phyloP scores from a whole-genome alignment of 2,888 invertebrate genomes.

The Metellina segmentata region DNA sequence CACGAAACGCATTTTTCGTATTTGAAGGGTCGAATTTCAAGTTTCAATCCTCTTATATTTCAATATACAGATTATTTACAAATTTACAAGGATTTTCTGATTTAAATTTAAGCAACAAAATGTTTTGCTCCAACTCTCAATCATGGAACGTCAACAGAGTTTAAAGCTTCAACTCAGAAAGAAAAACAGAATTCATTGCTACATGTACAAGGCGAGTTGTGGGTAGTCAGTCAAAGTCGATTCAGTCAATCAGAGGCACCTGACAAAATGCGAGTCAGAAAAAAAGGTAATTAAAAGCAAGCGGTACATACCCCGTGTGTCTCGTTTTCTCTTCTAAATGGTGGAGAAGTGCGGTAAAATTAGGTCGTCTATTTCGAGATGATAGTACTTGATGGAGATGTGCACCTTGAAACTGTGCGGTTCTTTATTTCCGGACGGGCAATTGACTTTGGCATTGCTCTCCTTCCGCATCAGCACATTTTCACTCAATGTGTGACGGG shows the following conservation, averaged over 20 bases:
- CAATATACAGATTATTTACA: no score
- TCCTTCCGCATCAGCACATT: constrained; percentile 25
- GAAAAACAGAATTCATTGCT: no score
- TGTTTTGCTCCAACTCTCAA: no score
- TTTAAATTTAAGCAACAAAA: no score
- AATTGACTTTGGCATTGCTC: constrained; percentile 50
- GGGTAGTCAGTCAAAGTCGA: background rate
- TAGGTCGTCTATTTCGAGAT: constrained; percentile 28
- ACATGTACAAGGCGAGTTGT: no score
- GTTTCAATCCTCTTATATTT: no score
- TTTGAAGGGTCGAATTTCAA: no score
- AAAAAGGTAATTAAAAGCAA: background rate
- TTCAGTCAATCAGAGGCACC: background rate
- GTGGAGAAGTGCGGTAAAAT: background rate
- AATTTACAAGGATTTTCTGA: no score
- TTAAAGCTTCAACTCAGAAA: no score
- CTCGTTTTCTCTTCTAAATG: constrained; percentile 9
- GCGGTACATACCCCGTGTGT: constrained; percentile 9
- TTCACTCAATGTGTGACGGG: constrained; percentile 12
- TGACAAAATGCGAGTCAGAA: background rate
- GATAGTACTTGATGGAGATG: constrained; percentile 15
- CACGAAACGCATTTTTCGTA: no score
- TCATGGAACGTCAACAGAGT: no score
- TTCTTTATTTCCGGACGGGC: constrained; percentile 36
- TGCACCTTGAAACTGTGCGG: constrained; percentile 37